Base-by-base conservation (phyloP, 1,140 invertebrate species). In the Ceratoteleas bidentatus region DNA sequence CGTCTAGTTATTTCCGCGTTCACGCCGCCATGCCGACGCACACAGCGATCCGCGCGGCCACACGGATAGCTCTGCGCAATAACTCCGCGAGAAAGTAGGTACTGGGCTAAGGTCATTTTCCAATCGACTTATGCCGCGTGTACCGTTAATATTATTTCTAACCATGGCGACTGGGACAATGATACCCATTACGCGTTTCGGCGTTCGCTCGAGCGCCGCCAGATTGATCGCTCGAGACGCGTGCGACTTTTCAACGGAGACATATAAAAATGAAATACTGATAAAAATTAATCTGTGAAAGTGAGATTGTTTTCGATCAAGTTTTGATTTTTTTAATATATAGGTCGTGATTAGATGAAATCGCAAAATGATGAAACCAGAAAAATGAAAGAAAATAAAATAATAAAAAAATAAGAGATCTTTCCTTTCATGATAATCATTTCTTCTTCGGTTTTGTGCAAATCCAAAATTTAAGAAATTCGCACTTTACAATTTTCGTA, bases 41-140 rank as follows among this genome's bases (percentile, higher is more conserved):
- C 53, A 36, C 16, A 52, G 6, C n/a, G 15, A 49, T 15, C 0
- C 49, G 58, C 40, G 69, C 32, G 47, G 14, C 13, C 16, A 11
- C 24, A 65, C 53, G 16, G 32, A 36, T 10, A 61, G 8, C 40
- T 14, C 36, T 40, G 10, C 16, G 78, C 57, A 74, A 69, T 82
- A 77, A 68, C 68, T 62, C 11, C 34, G 2, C 79, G 73, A 77
- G 80, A 82, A 82, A 82, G 80, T 82, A 82, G 80, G 80, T 72
- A 82, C 49, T 82, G 80, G 80, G 80, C 73, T 82, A 82, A 82
- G 80, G 80, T 82, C 74, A 82, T 82, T 82, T 77, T 82, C 73
- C 80, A 77, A 58, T 74, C 73, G 74, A 77, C 69, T 81, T 74
- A 81, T 70, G 16, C 34, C 64, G 38, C 11, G 62, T 76, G 14